A percentile compares a stretch with the other conserved stretches of the same genome.
phyloP scores from a whole-genome alignment of 2,113 vertebrate species.

The Agelaius tricolor region DNA sequence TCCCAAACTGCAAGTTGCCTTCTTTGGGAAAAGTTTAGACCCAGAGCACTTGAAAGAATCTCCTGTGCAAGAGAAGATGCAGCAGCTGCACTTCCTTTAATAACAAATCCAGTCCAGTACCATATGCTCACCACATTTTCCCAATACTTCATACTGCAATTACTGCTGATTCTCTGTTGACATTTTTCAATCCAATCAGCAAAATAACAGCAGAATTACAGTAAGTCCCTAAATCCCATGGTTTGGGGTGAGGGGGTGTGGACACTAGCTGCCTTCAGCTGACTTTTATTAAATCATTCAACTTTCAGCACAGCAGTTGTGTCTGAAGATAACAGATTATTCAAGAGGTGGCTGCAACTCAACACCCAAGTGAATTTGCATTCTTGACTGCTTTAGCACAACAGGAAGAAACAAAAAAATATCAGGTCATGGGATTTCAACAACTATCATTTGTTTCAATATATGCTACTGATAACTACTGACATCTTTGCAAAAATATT shows the following conservation, averaged over 20 bases:
- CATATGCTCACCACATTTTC: neutral
- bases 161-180: neutral
- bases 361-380: neutral
- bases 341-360: neutral
- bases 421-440: constrained; percentile 60
- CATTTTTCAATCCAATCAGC: neutral
- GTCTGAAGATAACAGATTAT: neutral
- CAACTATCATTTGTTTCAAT: constrained; percentile 48
- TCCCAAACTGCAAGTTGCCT: neutral
- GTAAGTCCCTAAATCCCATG: neutral
- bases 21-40: neutral
- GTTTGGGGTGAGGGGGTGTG: neutral
- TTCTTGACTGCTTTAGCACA: neutral
- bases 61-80: neutral
- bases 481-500: constrained; percentile 70
- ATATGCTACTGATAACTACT: constrained; percentile 65
- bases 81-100: neutral
- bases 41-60: neutral
- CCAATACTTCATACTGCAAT: neutral
- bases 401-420: constrained; percentile 49
- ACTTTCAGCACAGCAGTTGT: constrained; percentile 8
- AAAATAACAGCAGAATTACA: neutral
- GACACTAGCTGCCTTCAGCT: neutral
- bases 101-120: neutral
- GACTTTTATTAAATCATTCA: constrained; percentile 40